These are phyloP conservation scores for Otus sunia DNA, from an alignment of 2,113 vertebrate species.

Conservation along the genomic window DNA sequence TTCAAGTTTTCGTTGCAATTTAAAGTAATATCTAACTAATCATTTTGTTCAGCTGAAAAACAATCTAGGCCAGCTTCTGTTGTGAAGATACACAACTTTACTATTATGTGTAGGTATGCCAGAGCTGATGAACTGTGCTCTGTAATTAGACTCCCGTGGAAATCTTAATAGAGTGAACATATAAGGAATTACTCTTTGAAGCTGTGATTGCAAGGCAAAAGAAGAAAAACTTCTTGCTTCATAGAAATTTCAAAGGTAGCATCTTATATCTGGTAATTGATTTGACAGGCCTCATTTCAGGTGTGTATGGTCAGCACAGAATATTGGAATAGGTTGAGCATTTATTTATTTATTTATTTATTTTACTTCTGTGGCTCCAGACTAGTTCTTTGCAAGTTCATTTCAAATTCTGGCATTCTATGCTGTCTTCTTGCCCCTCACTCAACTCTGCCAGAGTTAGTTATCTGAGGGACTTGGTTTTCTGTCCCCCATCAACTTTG, in stretches of 20 bases:
- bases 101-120: not conserved
- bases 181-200: not conserved
- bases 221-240: not conserved
- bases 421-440: not conserved
- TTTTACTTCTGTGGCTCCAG: not conserved
- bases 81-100: not conserved
- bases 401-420: not conserved
- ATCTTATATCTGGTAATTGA: not conserved
- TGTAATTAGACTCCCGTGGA: not conserved
- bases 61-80: not conserved
- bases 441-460: not conserved
- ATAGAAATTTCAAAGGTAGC: not conserved
- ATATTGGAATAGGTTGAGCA: not conserved
- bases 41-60: not conserved
- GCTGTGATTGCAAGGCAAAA: not conserved
- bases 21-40: not conserved
- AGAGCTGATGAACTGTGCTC: not conserved
- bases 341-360: too few relatives aligned
- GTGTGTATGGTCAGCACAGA: not conserved
- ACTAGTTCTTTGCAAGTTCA: not conserved
- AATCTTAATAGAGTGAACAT: not conserved
- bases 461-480: not conserved
- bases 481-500: not conserved
- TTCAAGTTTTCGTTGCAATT: not conserved
- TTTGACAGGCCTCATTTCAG: not conserved